phyloP scores from a whole-genome alignment of 2,888 invertebrate species.

The Pyrrhosoma nymphula region DNA sequence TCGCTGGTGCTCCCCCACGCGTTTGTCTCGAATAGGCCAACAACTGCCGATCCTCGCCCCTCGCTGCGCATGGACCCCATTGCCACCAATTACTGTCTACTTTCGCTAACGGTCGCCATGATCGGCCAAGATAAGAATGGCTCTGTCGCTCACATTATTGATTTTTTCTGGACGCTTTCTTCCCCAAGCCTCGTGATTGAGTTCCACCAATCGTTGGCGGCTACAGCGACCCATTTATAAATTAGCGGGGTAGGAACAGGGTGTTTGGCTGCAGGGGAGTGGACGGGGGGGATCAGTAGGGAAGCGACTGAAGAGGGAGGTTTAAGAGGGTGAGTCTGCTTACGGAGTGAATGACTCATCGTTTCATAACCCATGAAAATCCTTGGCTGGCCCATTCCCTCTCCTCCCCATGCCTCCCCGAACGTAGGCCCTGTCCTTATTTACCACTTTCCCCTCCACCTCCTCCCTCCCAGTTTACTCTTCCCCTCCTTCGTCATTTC shows the following conservation, averaged over 20 bases:
- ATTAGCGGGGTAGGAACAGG: conserved; percentile 57
- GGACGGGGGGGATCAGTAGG: not conserved
- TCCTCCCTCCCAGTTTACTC: not conserved
- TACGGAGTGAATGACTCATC: conserved; percentile 58
- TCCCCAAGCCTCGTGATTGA: conserved; percentile 54
- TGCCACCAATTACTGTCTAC: conserved; percentile 48
- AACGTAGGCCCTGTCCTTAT: not conserved
- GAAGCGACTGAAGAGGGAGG: not conserved
- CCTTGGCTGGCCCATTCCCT: not conserved
- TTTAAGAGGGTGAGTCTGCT: conserved; percentile 21
- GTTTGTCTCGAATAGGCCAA: too few relatives aligned
- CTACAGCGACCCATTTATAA: conserved; percentile 65
- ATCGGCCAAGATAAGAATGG: conserved; percentile 55
- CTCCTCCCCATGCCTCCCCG: not conserved
- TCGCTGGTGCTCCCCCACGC: not conserved
- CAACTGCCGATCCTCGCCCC: not conserved
- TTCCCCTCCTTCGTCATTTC: not conserved
- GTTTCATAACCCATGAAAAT: conserved; percentile 62
- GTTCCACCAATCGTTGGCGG: conserved; percentile 54
- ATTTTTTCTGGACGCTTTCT: conserved; percentile 59
- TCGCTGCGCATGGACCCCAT: not conserved
- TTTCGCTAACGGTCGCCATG: conserved; percentile 52
- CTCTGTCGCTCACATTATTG: conserved; percentile 56
- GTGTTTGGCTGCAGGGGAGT: not conserved
- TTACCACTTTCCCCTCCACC: not conserved